Evolutionary conservation across 2,797 vertebrate genomes (phyloP), one percentile per base, ranked within the genome.

Genomic region (Eulemur albifrons): DNA sequence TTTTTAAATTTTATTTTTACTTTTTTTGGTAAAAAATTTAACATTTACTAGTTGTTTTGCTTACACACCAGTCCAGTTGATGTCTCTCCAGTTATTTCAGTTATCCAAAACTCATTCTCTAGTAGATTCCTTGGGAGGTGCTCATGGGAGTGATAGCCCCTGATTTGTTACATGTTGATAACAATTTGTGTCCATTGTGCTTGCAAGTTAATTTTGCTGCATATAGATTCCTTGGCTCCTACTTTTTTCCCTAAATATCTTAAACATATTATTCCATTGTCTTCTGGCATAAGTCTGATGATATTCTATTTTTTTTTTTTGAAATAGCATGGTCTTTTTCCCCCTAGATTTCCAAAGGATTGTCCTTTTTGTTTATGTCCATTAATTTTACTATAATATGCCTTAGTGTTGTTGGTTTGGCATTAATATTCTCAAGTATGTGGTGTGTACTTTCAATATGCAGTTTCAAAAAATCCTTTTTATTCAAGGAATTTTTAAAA

Each of bases 231-330:
- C 17, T 40, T 65, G 12, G 20, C 2, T 23, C 54, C 38, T 40
- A 77, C 13, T 83, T 90, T 65, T 63, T 93, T 77, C 65, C 38
- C 38, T 82, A 65, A 61, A 65, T 72, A 50, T 76, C 25, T 63
- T 69, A 75, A 59, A 35, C 32, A 54, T 59, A 50, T 61, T 38
- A 59, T 38, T 89, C 25, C 17, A 61, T 54, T 90, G 92, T 80
- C 43, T 85, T 76, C 2, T 65, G 75, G 23, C 23, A 30, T 59
- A 81, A 73, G n/a, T 48, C 67, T 50, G 57, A 75, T 86, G n/a
- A 35, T 73, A 86, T n/a, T 76, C 27, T 90, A 95, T 54, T 95
- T 61, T 84, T 59, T 84, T 59, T 81, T 45, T 90, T 93, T 14
- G 43, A 86, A 85, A 54, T 85, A 65, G 80, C 38, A 50, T 35